These are phyloP conservation scores for Tetheella fluctuosa DNA, from an alignment of 2,888 invertebrate genomes.

Conservation along the genomic window DNA sequence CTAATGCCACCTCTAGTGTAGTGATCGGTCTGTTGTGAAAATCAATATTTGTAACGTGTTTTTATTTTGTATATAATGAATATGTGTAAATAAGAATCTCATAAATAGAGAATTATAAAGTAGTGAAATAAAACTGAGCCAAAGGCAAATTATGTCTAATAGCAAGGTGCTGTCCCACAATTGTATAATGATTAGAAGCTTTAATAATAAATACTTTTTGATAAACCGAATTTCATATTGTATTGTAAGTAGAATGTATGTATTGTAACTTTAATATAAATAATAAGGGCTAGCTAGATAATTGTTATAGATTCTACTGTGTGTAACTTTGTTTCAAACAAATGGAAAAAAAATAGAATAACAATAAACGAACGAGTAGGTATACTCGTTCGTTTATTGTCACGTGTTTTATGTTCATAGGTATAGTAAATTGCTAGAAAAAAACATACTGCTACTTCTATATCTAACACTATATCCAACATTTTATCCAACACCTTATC, in stretches of 20 bases:
- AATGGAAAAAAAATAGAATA: neutral
- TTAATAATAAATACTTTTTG: constrained; percentile 60
- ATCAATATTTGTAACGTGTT: constrained; percentile 41
- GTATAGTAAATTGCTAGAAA: too few species aligned
- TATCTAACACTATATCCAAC: too few species aligned
- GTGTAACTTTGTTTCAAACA: neutral
- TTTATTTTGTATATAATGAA: constrained; percentile 47
- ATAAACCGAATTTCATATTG: constrained; percentile 61
- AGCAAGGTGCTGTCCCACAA: constrained; percentile 74
- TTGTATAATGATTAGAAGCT: constrained; percentile 66
- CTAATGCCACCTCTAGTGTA: constrained; percentile 60
- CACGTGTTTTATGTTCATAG: too few species aligned
- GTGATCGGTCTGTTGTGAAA: constrained; percentile 25
- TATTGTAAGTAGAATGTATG: constrained; percentile 23
- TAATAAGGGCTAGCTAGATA: neutral
- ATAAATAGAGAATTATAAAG: constrained; percentile 39
- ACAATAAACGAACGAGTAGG: too few species aligned
- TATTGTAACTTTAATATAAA: constrained; percentile 12
- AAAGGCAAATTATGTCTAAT: constrained; percentile 75
- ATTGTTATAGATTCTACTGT: too few species aligned
- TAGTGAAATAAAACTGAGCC: constrained; percentile 64
- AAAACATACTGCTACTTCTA: too few species aligned
- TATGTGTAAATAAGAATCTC: constrained; percentile 69
- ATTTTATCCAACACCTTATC: too few species aligned
- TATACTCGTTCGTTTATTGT: neutral